These are phyloP conservation scores for Embidobia sp. DNA, from an alignment of 2,888 invertebrate species.

Conservation along the genomic window DNA sequence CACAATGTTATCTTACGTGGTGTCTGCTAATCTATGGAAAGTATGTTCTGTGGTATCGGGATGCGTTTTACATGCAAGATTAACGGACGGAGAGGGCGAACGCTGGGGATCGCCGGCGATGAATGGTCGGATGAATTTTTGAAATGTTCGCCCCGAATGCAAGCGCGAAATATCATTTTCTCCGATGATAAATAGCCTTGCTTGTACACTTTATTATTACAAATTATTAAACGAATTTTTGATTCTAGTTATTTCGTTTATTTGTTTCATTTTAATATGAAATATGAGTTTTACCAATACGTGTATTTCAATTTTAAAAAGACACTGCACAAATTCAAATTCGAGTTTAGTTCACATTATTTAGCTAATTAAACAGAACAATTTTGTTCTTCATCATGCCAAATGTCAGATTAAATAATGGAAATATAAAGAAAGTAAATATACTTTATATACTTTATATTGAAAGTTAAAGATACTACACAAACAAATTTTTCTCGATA, in stretches of 20 bases:
- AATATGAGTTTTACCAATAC: too few species aligned
- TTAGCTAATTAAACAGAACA: too few species aligned
- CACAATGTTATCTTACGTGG: conserved; percentile 56
- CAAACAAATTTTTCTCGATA: too few species aligned
- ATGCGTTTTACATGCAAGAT: conserved; percentile 54
- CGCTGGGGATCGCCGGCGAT: not conserved
- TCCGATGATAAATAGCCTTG: conserved; percentile 17
- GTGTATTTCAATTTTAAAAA: too few species aligned
- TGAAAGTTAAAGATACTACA: too few species aligned
- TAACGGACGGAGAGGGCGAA: conserved; percentile 23
- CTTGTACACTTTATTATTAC: not conserved
- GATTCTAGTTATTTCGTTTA: too few species aligned
- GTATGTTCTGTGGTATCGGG: conserved; percentile 46
- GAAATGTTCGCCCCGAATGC: conserved; percentile 18
- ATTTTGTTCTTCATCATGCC: too few species aligned
- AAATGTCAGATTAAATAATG: too few species aligned
- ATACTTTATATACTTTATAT: too few species aligned
- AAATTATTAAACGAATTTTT: conserved; percentile 4
- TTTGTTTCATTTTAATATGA: not conserved
- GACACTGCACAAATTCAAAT: too few species aligned
- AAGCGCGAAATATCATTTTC: conserved; percentile 22
- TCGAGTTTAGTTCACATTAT: too few species aligned
- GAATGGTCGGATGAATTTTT: conserved; percentile 43
- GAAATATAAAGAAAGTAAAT: too few species aligned
- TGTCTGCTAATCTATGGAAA: conserved; percentile 51